phyloP scores from a whole-genome alignment of 2,113 vertebrate species.

The Dicerorhinus sumatrensis region DNA sequence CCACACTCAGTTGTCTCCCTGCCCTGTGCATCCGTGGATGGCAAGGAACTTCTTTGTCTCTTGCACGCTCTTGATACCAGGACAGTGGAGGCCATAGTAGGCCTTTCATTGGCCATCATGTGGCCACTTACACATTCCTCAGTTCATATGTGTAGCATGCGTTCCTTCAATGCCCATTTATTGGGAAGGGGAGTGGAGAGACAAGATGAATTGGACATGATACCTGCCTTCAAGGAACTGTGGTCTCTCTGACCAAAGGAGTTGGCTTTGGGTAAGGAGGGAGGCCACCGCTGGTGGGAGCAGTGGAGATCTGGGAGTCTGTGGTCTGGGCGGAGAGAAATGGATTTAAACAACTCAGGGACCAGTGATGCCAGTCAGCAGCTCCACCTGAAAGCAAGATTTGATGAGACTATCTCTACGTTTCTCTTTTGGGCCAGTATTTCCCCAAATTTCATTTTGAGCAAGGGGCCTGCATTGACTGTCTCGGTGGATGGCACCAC shows the following conservation, averaged over 20 bases:
- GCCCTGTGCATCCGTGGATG: not conserved
- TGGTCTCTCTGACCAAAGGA: not conserved
- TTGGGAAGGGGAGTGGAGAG: not conserved
- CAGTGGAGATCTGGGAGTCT: not conserved
- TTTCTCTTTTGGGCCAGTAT: not conserved
- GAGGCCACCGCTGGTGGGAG: not conserved
- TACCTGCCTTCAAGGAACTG: not conserved
- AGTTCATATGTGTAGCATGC: fast-evolving
- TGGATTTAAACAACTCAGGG: not conserved
- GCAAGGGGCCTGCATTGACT: not conserved
- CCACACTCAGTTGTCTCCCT: not conserved
- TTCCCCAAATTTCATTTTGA: not conserved
- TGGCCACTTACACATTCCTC: not conserved
- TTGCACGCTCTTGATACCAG: not conserved
- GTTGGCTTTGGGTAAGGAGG: not conserved
- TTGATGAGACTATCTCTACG: not conserved
- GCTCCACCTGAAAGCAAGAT: not conserved
- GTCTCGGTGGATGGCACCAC: not conserved
- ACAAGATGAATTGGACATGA: not conserved
- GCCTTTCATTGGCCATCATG: fast-evolving
- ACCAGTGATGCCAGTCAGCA: not conserved
- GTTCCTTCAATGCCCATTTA: not conserved
- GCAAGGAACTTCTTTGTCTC: not conserved
- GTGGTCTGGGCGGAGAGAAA: not conserved
- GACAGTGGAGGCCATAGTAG: not conserved